Conservation (phyloP, 1,140 invertebrate genomes). For the Bombus polaris region DNA sequence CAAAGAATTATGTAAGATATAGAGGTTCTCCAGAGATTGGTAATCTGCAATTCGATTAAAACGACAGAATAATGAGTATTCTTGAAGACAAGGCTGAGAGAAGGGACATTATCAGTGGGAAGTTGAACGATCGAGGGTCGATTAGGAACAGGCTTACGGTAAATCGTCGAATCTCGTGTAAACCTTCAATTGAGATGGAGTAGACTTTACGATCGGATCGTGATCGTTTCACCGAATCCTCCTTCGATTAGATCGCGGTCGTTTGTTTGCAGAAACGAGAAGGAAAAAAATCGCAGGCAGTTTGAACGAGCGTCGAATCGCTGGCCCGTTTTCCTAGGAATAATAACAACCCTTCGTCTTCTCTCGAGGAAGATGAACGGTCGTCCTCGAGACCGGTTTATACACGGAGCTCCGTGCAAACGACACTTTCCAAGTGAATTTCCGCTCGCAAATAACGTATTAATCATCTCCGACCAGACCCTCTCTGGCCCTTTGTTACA, state of each 20-base stretch:
- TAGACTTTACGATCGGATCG: constrained; percentile 29
- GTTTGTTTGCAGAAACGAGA: neutral
- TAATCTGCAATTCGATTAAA: neutral
- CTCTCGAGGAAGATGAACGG: constrained; percentile 29
- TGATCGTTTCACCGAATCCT: neutral
- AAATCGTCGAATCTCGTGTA: constrained; percentile 25
- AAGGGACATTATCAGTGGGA: neutral
- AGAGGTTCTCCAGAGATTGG: neutral
- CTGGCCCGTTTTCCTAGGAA: neutral
- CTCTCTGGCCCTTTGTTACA: constrained; percentile 3
- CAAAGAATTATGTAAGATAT: neutral
- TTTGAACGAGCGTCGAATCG: neutral
- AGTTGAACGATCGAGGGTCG: neutral
- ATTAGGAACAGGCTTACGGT: constrained; percentile 8
- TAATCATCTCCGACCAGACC: constrained; percentile 43
- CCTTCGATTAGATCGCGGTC: neutral
- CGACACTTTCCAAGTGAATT: constrained; percentile 56
- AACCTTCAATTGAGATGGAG: neutral
- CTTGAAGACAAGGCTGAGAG: no score
- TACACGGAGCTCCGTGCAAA: constrained; percentile 37
- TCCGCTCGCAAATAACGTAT: constrained; percentile 53
- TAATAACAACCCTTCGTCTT: constrained; percentile 17
- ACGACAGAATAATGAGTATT: neutral
- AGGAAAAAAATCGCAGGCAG: constrained; percentile 11
- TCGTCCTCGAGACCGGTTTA: constrained; percentile 4